Conservation (phyloP, 2,888 invertebrate genomes). For the Ceramica pisi region DNA sequence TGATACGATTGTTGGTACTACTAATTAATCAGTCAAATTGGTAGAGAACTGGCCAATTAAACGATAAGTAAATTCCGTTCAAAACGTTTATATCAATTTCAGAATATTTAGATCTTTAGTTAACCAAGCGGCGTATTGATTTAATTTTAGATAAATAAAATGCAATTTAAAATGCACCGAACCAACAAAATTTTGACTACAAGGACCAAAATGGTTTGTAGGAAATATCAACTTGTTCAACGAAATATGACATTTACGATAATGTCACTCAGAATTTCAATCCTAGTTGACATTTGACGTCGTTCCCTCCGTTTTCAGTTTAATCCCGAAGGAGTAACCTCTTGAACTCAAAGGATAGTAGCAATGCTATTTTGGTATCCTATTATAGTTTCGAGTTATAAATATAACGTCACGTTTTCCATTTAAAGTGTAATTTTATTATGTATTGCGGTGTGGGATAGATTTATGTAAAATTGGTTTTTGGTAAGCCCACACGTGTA, state of each 20-base stretch:
- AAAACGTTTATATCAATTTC: slow-evolving; percentile 31
- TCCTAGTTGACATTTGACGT: slow-evolving; percentile 45
- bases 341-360: slow-evolving; percentile 11
- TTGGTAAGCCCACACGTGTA: background rate
- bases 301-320: background rate
- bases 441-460: slow-evolving; percentile 28
- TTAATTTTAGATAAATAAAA: slow-evolving; percentile 46
- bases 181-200: background rate
- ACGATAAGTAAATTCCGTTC: slow-evolving; percentile 14
- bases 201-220: too few relatives aligned
- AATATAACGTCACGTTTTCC: slow-evolving; percentile 37
- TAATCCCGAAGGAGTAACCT: slow-evolving; percentile 37
- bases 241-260: slow-evolving; percentile 5
- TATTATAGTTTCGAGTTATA: slow-evolving; percentile 10
- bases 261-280: slow-evolving; percentile 32
- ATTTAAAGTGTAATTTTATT: slow-evolving; percentile 16
- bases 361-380: slow-evolving; percentile 42
- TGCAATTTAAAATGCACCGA: background rate
- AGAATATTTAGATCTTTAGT: slow-evolving; percentile 24
- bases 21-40: slow-evolving; percentile 29
- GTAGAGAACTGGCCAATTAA: slow-evolving; percentile 17
- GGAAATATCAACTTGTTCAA: background rate
- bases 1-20: slow-evolving; percentile 26
- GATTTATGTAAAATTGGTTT: slow-evolving; percentile 21
- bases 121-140: slow-evolving; percentile 19